These are phyloP conservation scores for Epinephelus coioides DNA, from an alignment of 2,797 vertebrate genomes.

Conservation along the genomic window DNA sequence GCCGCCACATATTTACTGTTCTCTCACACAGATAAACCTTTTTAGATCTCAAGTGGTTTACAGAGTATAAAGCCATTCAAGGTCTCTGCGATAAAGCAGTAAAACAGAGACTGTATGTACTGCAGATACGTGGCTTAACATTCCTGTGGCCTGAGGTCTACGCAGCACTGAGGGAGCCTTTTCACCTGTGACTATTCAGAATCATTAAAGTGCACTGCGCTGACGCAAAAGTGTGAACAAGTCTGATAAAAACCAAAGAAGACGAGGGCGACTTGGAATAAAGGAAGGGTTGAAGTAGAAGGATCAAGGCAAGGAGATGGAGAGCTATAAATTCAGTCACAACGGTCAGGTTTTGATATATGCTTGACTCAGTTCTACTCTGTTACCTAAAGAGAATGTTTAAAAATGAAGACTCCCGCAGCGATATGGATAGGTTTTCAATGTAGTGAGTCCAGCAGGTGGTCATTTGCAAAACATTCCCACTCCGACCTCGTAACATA, in stretches of 20 bases:
- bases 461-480: too few species aligned
- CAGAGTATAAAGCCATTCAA: constrained; percentile 29
- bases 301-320: constrained; percentile 15
- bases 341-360: background rate
- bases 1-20: constrained; percentile 9
- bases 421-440: too few species aligned
- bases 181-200: constrained; percentile 5
- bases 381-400: background rate
- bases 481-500: too few species aligned
- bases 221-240: constrained; percentile 12
- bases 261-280: background rate
- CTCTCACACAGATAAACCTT: constrained; percentile 16
- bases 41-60: constrained; percentile 12
- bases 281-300: constrained; percentile 9
- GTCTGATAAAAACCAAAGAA: background rate
- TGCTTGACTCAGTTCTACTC: background rate
- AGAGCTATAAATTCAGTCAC: background rate
- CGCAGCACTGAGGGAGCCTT: background rate
- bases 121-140: background rate
- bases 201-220: background rate
- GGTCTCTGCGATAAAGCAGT: constrained; percentile 15
- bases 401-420: background rate
- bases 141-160: constrained; percentile 9
- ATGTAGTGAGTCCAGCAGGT: too few species aligned
- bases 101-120: background rate